Evolutionary conservation across 1,140 invertebrate genomes (phyloP), one percentile per base, ranked within the genome.

Genomic region (Diploscapter pachys): DNA sequence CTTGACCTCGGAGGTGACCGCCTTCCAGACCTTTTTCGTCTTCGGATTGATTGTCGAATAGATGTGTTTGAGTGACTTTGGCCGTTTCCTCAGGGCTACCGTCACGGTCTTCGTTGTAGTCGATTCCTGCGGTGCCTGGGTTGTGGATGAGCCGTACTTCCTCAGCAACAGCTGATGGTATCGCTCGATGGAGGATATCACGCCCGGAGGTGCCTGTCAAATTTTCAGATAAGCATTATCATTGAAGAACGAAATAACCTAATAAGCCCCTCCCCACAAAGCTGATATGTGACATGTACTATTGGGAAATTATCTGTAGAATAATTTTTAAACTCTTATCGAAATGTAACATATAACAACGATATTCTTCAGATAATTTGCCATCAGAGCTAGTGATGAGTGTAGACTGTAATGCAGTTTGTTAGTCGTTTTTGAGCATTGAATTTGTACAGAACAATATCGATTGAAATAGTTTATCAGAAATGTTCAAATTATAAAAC

Each of bases 161-260:
- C 63, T 57, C 4, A 74, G 65, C 56, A 74, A 69, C 55, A 74
- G 73, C 61, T 74, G 68, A 65, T 74, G 73, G 56, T 74, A 74
- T n/a, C 73, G 73, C 59, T 74, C 70, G 52, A 74, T 54, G n/a
- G 73, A 65, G 57, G 73, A 74, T 31, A 31, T 31, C 31, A 31
- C 31, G 31, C 63, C 59, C 61, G 64, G 62, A 74, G 49, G 73
- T 65, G 57, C 53, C 56, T 61, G 68, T 65, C 64, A 66, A 69
- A 73, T 59, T 69, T 59, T 65, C 68, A 74, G 61, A 13, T 49
- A 56, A 74, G 55, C 55, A 67, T 61, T 49, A 11, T 55, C 54
- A 74, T 56, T 69, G n/a, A 65, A 50, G n/a, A 68, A 62, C 57
- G 49, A 73, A 73, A 66, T 5, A 13, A 54, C 55, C 9, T 55